Conservation (phyloP, 2,113 vertebrate genomes). For the Callospermophilus lateralis region DNA sequence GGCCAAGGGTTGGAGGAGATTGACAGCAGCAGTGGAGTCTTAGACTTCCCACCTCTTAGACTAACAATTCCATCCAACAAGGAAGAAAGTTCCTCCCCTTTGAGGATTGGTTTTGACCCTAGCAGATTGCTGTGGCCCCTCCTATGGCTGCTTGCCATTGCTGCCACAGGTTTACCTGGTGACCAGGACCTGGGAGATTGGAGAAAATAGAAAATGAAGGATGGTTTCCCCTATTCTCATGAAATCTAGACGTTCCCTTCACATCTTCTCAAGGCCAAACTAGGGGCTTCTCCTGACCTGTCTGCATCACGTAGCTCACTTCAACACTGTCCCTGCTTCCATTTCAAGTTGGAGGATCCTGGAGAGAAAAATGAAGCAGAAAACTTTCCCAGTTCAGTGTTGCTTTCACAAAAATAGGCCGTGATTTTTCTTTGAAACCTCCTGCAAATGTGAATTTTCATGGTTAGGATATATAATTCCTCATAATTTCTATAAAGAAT, state of each 20-base stretch:
- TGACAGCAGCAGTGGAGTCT: not conserved
- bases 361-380: not conserved
- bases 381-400: not conserved
- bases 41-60: not conserved
- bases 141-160: too few relatives aligned
- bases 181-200: not conserved
- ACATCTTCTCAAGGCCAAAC: not conserved
- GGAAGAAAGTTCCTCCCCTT: not conserved
- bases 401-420: slow-evolving; percentile 9
- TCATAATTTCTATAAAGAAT: not conserved
- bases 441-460: not conserved
- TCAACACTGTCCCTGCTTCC: not conserved
- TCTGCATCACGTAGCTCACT: too few relatives aligned
- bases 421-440: not conserved
- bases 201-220: not conserved
- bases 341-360: not conserved
- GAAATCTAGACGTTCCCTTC: not conserved
- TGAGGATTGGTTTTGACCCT: not conserved
- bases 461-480: not conserved
- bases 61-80: not conserved
- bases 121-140: not conserved
- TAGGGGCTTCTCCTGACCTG: not conserved
- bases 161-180: not conserved
- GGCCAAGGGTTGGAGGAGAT: not conserved
- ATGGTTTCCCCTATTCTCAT: not conserved